These are phyloP conservation scores for Cataglyphis hispanica DNA, from an alignment of 1,140 invertebrate genomes.

Conservation along the genomic window DNA sequence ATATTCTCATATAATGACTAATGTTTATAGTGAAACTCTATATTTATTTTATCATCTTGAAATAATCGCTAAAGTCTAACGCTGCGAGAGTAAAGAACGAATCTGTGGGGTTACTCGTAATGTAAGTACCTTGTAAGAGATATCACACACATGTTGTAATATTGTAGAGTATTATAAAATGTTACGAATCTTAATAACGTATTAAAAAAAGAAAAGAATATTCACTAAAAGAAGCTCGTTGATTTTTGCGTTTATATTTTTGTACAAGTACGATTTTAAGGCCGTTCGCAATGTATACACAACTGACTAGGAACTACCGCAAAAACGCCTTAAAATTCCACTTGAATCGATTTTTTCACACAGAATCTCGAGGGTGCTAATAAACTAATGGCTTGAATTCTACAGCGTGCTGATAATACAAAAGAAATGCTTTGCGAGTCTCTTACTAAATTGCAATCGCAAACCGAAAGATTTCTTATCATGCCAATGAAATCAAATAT, in stretches of 20 bases:
- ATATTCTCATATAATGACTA: conserved; percentile 16
- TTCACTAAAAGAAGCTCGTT: conserved; percentile 73
- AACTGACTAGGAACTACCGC: conserved; percentile 51
- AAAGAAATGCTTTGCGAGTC: conserved; percentile 69
- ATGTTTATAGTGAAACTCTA: conserved; percentile 44
- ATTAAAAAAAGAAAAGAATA: conserved; percentile 71
- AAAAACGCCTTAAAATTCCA: conserved; percentile 72
- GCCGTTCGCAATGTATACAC: conserved; percentile 53
- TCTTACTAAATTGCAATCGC: conserved; percentile 64
- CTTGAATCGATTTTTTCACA: conserved; percentile 65
- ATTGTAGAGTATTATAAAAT: conserved; percentile 82
- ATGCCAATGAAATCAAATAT: neutral
- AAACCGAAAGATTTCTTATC: conserved; percentile 52
- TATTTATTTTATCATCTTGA: conserved; percentile 60
- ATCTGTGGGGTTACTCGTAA: conserved; percentile 78
- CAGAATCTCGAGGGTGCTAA: conserved; percentile 72
- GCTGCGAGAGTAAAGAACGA: conserved; percentile 73
- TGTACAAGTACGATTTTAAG: conserved; percentile 72
- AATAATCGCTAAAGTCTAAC: conserved; percentile 41
- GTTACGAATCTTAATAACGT: conserved; percentile 80
- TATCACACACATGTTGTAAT: conserved; percentile 82
- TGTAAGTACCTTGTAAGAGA: conserved; percentile 80
- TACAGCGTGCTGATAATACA: conserved; percentile 55
- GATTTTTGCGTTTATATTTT: conserved; percentile 74
- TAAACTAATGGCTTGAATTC: conserved; percentile 60